Evolutionary conservation across 2,113 vertebrate genomes (phyloP).

Genomic region (Gymnogyps californianus): DNA sequence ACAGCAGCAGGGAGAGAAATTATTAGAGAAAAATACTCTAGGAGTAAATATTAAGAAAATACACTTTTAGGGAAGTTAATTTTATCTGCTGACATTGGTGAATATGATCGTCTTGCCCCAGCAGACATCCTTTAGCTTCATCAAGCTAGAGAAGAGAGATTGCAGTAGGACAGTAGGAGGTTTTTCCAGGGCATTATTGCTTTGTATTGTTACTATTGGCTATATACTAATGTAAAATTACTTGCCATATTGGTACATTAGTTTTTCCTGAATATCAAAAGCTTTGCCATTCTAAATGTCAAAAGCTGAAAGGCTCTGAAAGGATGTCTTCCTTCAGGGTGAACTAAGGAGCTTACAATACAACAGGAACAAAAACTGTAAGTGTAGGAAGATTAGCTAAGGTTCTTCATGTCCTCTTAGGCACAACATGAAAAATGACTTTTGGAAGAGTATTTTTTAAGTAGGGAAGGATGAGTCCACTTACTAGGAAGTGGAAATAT

Average conservation of each 20-base stretch:
- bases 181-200: not conserved
- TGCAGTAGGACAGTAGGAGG: not conserved
- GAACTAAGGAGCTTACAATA: not conserved
- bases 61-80: not conserved
- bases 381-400: not conserved
- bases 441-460: not conserved
- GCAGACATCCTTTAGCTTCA: not conserved
- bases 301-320: not conserved
- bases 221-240: not conserved
- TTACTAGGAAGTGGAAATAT: not conserved
- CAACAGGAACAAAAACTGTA: not conserved
- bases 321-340: not conserved
- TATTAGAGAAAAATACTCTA: not conserved
- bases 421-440: not conserved
- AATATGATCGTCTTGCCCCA: not conserved
- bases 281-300: not conserved
- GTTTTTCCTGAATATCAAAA: not conserved
- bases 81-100: not conserved
- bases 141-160: not conserved
- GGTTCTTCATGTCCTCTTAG: not conserved
- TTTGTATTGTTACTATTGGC: not conserved
- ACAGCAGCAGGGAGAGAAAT: not conserved
- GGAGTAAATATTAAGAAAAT: not conserved
- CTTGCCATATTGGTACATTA: not conserved
- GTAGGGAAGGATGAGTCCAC: not conserved